Percentiles rank a stretch among this genome's conserved stretches.
Conservation (phyloP, 2,113 vertebrate species). For the Epinephelus fuscoguttatus region DNA sequence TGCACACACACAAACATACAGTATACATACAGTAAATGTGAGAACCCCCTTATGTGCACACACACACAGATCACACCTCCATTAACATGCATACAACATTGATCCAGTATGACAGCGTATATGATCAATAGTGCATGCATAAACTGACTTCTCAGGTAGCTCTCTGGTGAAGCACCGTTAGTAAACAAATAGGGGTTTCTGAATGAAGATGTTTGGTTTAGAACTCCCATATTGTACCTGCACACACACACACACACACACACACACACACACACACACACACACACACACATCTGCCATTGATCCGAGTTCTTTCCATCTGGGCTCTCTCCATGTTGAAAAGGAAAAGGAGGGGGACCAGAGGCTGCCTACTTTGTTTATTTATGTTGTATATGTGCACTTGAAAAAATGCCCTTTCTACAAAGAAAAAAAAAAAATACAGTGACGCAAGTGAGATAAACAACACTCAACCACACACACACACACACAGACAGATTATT, state of each 20-base stretch:
- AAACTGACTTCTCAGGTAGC: conserved; percentile 58
- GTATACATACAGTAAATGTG: conserved; percentile 20
- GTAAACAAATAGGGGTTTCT: conserved; percentile 63
- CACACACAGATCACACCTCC: conserved; percentile 3
- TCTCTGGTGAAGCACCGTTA: conserved; percentile 47
- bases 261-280: not conserved
- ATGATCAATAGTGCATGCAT: conserved; percentile 77
- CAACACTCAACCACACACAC: not conserved
- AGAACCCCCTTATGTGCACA: not conserved
- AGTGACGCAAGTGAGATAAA: not conserved
- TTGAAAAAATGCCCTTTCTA: not conserved
- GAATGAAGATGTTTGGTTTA: conserved; percentile 81
- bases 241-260: conserved; percentile 42
- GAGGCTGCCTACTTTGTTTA: conserved; percentile 3
- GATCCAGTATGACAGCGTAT: conserved; percentile 60
- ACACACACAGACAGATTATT: not conserved
- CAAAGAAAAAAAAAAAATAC: not conserved
- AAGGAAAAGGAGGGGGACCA: not conserved
- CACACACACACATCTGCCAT: conserved; percentile 49
- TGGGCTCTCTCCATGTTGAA: conserved; percentile 24
- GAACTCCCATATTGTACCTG: conserved; percentile 27
- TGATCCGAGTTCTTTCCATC: conserved; percentile 54
- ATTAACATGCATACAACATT: conserved; percentile 65
- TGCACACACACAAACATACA: conserved; percentile 17
- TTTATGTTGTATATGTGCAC: conserved; percentile 17